These are phyloP conservation scores for Xenentodon cancila DNA, from an alignment of 2,797 vertebrate genomes.

Conservation along the genomic window DNA sequence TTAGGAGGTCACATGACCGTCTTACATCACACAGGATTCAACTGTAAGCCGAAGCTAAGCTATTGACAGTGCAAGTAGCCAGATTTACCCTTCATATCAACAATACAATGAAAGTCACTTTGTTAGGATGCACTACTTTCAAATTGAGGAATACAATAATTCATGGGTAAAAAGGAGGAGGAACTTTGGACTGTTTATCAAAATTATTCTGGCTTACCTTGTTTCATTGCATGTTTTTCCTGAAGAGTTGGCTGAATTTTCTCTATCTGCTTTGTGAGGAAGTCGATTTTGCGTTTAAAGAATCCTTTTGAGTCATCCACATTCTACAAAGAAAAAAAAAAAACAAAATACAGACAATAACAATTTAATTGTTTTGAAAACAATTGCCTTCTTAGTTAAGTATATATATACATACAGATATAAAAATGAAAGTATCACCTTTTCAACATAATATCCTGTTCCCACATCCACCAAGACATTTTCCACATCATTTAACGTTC, in stretches of 20 bases:
- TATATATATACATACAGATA: neutral
- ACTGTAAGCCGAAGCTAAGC: too few relatives aligned
- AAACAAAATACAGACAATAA: neutral
- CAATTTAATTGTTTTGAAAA: neutral
- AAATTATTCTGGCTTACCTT: slow-evolving; percentile 77
- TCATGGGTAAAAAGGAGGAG: too few relatives aligned
- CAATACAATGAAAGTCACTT: too few relatives aligned
- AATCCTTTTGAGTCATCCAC: slow-evolving; percentile 88
- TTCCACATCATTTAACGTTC: slow-evolving; percentile 89
- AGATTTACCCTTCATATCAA: too few relatives aligned
- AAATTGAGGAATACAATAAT: too few relatives aligned
- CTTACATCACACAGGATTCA: too few relatives aligned
- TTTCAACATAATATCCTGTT: slow-evolving; percentile 97
- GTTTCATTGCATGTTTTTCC: slow-evolving; percentile 94
- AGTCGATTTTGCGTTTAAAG: slow-evolving; percentile 94
- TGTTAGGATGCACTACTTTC: too few relatives aligned
- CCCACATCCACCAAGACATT: slow-evolving; percentile 91
- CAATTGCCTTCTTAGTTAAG: neutral
- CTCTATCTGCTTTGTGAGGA: slow-evolving; percentile 96
- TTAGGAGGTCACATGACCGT: too few relatives aligned
- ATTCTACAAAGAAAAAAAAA: slow-evolving; percentile 72
- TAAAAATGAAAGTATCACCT: slow-evolving; percentile 75
- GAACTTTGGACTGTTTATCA: too few relatives aligned
- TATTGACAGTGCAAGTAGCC: too few relatives aligned
- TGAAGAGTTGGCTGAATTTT: slow-evolving; percentile 95